phyloP scores from a whole-genome alignment of 2,888 invertebrate species.

The Corythucha ciliata region DNA sequence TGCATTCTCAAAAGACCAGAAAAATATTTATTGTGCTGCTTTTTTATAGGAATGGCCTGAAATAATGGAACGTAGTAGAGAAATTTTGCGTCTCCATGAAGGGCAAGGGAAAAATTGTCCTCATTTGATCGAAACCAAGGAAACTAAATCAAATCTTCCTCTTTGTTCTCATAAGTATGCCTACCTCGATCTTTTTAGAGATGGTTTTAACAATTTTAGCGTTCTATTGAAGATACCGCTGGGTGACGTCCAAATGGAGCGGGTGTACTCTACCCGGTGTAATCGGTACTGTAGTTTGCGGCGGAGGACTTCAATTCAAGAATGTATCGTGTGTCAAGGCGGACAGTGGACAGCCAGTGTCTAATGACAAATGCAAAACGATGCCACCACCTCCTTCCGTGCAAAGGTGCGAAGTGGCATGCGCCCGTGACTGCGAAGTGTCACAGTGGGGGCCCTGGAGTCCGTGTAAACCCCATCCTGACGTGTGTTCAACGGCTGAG shows the following conservation, averaged over 20 bases:
- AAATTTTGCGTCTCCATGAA: slow-evolving; percentile 39
- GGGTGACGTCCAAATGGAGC: slow-evolving; percentile 50
- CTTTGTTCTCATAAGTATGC: slow-evolving; percentile 40
- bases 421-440: slow-evolving; percentile 52
- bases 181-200: too few relatives aligned
- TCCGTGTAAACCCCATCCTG: slow-evolving; percentile 47
- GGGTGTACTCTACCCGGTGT: slow-evolving; percentile 47
- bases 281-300: slow-evolving; percentile 46
- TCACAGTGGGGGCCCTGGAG: slow-evolving; percentile 55
- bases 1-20: neutral
- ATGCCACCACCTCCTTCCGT: slow-evolving; percentile 47
- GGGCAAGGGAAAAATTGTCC: slow-evolving; percentile 41
- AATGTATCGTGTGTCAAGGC: slow-evolving; percentile 48
- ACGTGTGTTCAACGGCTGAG: slow-evolving; percentile 25
- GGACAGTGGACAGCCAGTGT: slow-evolving; percentile 45
- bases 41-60: slow-evolving; percentile 40
- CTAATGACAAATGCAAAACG: slow-evolving; percentile 46
- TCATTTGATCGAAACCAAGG: slow-evolving; percentile 40
- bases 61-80: slow-evolving; percentile 39
- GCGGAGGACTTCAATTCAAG: slow-evolving; percentile 51
- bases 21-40: slow-evolving; percentile 10
- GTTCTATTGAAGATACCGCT: slow-evolving; percentile 39
- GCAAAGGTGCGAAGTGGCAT: slow-evolving; percentile 50
- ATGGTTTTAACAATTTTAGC: neutral
- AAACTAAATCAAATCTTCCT: slow-evolving; percentile 39